phyloP scores from a whole-genome alignment of 35 echinoderm and acorn worm genomes.

The Lytechinus variegatus region DNA sequence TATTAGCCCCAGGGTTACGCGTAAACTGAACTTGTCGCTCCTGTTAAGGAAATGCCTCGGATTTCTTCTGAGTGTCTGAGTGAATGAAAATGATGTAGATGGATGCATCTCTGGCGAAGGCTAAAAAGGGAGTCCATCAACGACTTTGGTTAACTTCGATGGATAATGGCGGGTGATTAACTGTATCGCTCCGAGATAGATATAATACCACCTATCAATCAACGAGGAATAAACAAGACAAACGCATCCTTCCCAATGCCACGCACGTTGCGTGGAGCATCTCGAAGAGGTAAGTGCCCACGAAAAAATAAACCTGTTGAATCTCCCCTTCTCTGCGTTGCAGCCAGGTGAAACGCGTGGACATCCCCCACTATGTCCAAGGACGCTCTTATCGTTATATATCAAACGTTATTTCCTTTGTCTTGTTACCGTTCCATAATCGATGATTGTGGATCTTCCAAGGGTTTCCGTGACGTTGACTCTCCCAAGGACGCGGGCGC shows the following conservation, averaged over 20 bases:
- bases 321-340: not conserved
- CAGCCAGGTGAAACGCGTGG: not conserved
- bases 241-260: not conserved
- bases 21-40: not conserved
- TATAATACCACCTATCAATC: not conserved
- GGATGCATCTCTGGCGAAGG: not conserved
- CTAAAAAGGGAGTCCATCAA: not conserved
- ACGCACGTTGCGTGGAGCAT: not conserved
- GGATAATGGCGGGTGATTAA: not conserved
- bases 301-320: not conserved
- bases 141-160: not conserved
- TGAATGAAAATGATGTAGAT: not conserved
- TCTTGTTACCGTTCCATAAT: not conserved
- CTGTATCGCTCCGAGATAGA: not conserved
- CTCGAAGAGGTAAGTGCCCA: not conserved
- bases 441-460: not conserved
- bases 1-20: not conserved
- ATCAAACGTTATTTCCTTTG: conserved; percentile 2
- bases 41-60: not conserved
- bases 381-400: not conserved
- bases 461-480: conserved; percentile 1
- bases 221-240: not conserved
- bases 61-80: not conserved
- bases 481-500: not conserved
- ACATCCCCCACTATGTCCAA: not conserved